Conservation (phyloP, 64 coral and sea anemone genomes). For the Acropora tenuis region DNA sequence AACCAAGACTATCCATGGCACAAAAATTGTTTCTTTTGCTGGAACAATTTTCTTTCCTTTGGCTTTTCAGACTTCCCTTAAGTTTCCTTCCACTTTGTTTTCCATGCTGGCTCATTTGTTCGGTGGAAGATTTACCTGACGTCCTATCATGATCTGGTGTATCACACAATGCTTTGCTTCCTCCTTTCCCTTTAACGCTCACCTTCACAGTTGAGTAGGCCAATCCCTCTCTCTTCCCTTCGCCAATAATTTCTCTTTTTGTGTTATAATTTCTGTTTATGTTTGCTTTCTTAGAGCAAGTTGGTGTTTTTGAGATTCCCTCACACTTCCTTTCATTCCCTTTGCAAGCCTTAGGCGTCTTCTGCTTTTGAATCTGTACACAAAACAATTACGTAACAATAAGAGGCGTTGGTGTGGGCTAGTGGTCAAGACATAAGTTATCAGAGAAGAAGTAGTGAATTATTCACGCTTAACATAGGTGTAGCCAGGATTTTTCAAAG, state of each 20-base stretch:
- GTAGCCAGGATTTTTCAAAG: too few species aligned
- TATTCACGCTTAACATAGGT: too few species aligned
- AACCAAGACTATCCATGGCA: background rate
- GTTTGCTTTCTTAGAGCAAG: background rate
- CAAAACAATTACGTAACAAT: background rate
- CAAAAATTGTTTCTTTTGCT: too few species aligned
- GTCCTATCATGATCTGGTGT: background rate
- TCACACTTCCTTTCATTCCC: background rate
- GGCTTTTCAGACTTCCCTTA: background rate
- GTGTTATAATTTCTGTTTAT: background rate
- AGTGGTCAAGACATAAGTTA: too few species aligned
- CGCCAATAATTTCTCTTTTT: background rate
- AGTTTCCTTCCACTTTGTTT: background rate
- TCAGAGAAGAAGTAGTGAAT: too few species aligned
- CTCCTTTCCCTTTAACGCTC: background rate
- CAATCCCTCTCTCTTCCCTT: background rate
- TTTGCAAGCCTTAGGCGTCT: background rate
- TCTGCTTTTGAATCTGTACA: conserved; percentile 30
- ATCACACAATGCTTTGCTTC: background rate
- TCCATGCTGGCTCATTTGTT: background rate
- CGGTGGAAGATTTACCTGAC: background rate
- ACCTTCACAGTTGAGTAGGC: background rate
- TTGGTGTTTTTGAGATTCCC: background rate
- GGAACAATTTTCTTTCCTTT: background rate
- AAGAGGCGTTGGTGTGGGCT: too few species aligned